Evolutionary conservation across 2,797 vertebrate genomes (phyloP), one percentile per base, ranked within the genome.

Genomic region (Phalloptychus januarius): DNA sequence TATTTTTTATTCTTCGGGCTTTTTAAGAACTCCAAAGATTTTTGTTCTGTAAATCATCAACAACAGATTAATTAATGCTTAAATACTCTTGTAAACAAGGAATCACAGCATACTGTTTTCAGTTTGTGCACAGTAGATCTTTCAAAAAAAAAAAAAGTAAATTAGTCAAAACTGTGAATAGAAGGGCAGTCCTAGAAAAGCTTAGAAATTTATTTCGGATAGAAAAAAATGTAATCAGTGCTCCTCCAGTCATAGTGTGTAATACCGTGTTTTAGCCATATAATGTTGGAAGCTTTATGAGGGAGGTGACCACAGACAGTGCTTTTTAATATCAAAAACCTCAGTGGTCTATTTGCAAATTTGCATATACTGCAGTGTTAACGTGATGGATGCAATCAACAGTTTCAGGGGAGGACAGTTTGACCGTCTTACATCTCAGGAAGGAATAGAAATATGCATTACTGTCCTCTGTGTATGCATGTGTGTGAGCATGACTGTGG

Each of bases 401-500:
- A 45, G 3, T 28, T 23, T 67, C 7, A 45, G 42, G 3, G 3
- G 15, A 71, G 42, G 42, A n/a, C 23, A 28, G 67, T 44, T 44
- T 70, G 12, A 15, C 25, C 11, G 40, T n/a, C 42, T 23, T 45
- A 16, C 42, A 18, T 45, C n/a, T 13, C 44, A 45, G 25, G 3
- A 61, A 36, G 38, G 18, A 75, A 33, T n/a, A 7, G 76, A 15
- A 75, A 50, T 74, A 13, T 42, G 42, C 20, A 45, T 33, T 16
- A 52, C 56, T 83, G 71, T 82, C 61, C 33, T 82, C 12, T 45
- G 48, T 75, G 79, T 44, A 44, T 70, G 67, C 67, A 8, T 52
- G 50, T 74, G 70, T 72, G 84, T 79, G 71, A 80, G 79, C 42
- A 72, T 79, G 77, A 56, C 77, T 70, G 78, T 77, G 81, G 67